Conservation (phyloP, 1,140 invertebrate genomes). For the Carposina sasakii region DNA sequence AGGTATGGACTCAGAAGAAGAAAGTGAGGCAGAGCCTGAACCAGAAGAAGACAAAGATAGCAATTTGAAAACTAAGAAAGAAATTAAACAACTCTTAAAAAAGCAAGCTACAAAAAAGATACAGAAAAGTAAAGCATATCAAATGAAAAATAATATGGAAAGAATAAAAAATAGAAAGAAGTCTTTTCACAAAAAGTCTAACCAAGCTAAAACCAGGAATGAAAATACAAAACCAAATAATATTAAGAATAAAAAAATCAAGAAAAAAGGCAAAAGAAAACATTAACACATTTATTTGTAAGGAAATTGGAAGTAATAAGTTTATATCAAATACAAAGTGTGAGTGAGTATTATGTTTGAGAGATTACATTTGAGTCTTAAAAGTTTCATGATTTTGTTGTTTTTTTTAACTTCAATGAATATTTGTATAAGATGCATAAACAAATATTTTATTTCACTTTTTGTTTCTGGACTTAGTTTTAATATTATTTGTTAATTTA, state of each 20-base stretch:
- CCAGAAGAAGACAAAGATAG: constrained; percentile 57
- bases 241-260: constrained; percentile 42
- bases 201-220: constrained; percentile 49
- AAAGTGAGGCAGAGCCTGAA: constrained; percentile 55
- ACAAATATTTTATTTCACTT: too few species aligned
- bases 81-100: constrained; percentile 78
- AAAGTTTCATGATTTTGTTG: too few species aligned
- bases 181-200: constrained; percentile 58
- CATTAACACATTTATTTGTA: too few species aligned
- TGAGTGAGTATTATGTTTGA: too few species aligned
- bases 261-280: constrained; percentile 52
- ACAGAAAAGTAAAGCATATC: constrained; percentile 82
- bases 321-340: too few species aligned
- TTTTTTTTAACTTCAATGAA: too few species aligned
- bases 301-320: too few species aligned
- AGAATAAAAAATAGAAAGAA: constrained; percentile 76
- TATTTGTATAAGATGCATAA: too few species aligned
- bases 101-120: constrained; percentile 78
- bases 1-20: constrained; percentile 61
- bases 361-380: too few species aligned
- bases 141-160: constrained; percentile 80
- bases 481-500: constrained; percentile 13
- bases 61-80: constrained; percentile 74
- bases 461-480: too few species aligned
- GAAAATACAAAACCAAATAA: constrained; percentile 61